Conservation (phyloP, 2,113 vertebrate genomes). For the Edolisoma coerulescens region DNA sequence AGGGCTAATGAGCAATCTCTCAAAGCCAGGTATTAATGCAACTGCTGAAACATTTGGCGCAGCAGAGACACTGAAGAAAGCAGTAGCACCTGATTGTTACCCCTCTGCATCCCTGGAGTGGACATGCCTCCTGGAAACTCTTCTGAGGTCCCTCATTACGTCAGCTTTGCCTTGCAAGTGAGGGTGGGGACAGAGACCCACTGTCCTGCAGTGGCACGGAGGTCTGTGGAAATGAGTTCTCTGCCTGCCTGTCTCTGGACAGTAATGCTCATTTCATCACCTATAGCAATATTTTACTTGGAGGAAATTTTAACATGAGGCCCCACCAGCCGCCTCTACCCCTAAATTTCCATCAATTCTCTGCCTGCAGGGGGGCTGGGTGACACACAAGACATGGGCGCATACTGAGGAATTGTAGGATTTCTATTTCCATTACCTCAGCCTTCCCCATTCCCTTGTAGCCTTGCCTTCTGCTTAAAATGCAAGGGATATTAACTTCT, state of each 20-base stretch:
- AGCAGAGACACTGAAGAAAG: not conserved
- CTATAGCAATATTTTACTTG: not conserved
- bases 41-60: not conserved
- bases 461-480: not conserved
- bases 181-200: not conserved
- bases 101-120: not conserved
- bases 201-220: fast-evolving
- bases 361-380: not conserved
- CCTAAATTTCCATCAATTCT: not conserved
- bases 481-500: not conserved
- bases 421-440: conserved; percentile 45
- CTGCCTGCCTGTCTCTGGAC: not conserved
- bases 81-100: not conserved
- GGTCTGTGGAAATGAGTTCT: not conserved
- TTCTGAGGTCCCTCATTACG: not conserved
- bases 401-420: not conserved
- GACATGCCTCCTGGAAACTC: not conserved
- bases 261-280: not conserved
- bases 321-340: not conserved
- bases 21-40: not conserved
- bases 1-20: conserved; percentile 17
- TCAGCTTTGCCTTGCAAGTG: not conserved
- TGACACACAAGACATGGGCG: not conserved
- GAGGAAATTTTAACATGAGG: not conserved
- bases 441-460: not conserved